phyloP scores from a whole-genome alignment of 2,113 vertebrate species.

The Podarcis cretensis region DNA sequence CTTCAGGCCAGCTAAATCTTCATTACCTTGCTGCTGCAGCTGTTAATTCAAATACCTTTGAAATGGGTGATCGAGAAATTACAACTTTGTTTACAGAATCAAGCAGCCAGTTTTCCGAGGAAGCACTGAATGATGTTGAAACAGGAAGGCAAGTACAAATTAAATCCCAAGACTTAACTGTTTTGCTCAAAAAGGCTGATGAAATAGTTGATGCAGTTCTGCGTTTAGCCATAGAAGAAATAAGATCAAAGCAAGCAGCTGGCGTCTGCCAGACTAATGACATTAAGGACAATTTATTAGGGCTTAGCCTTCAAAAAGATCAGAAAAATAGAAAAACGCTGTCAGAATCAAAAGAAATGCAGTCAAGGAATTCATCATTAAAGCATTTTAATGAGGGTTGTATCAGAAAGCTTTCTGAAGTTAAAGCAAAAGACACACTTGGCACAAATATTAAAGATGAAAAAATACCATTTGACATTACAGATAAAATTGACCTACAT shows the following conservation, averaged over 20 bases:
- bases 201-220: constrained; percentile 68
- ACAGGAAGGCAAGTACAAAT: constrained; percentile 16
- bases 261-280: constrained; percentile 46
- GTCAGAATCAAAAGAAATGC: constrained; percentile 47
- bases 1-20: background rate
- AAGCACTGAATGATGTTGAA: constrained; percentile 1
- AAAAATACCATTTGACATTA: constrained; percentile 47
- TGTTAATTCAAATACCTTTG: background rate
- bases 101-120: constrained; percentile 50
- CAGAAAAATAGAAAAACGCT: constrained; percentile 43
- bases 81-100: constrained; percentile 60
- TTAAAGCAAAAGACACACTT: constrained; percentile 43
- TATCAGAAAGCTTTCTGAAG: constrained; percentile 27
- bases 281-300: constrained; percentile 48
- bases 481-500: constrained; percentile 58
- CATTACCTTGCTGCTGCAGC: background rate
- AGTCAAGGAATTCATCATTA: constrained; percentile 44
- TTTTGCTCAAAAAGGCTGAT: constrained; percentile 68
- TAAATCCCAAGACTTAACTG: constrained; percentile 43
- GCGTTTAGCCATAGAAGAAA: constrained; percentile 69
- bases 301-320: constrained; percentile 18
- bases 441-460: constrained; percentile 55
- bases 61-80: constrained; percentile 44
- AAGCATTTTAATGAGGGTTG: constrained; percentile 50
- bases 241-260: constrained; percentile 52